phyloP scores from a whole-genome alignment of 2,888 invertebrate genomes.

The Erannis defoliaria region DNA sequence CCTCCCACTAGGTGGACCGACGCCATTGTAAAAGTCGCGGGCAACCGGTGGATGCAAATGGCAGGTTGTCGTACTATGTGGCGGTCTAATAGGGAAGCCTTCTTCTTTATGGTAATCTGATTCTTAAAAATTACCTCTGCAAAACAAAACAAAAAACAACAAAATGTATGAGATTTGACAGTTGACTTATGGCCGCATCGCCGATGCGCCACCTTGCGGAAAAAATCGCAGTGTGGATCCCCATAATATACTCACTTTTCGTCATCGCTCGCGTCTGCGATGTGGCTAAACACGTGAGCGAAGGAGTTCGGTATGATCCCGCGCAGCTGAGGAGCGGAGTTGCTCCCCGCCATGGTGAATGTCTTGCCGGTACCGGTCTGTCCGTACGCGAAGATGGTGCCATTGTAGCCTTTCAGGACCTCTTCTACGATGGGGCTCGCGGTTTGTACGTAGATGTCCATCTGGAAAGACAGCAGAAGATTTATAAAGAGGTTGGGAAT shows the following conservation, averaged over 20 bases:
- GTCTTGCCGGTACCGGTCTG: conserved; percentile 99
- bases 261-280: conserved; percentile 96
- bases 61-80: no score
- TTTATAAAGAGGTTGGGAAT: background rate
- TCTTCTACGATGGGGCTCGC: conserved; percentile 99
- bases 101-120: no score
- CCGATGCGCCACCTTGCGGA: no score
- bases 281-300: conserved; percentile 99
- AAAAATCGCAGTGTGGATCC: no score
- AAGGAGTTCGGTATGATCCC: conserved; percentile 99
- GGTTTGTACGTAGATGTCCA: conserved; percentile 98
- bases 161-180: no score
- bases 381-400: conserved; percentile 95
- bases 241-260: conserved; percentile 94
- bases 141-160: no score
- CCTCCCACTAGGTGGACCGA: no score
- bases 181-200: no score
- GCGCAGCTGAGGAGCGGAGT: conserved; percentile 94
- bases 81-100: no score
- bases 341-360: conserved; percentile 98
- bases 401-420: conserved; percentile 98
- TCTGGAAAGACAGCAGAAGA: conserved; percentile 76
- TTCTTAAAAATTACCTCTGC: no score
- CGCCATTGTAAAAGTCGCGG: no score
- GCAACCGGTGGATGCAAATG: no score